Base-by-base conservation (phyloP, 37 sponge, comb jelly and placozoan species). In the Ianthella basta region DNA sequence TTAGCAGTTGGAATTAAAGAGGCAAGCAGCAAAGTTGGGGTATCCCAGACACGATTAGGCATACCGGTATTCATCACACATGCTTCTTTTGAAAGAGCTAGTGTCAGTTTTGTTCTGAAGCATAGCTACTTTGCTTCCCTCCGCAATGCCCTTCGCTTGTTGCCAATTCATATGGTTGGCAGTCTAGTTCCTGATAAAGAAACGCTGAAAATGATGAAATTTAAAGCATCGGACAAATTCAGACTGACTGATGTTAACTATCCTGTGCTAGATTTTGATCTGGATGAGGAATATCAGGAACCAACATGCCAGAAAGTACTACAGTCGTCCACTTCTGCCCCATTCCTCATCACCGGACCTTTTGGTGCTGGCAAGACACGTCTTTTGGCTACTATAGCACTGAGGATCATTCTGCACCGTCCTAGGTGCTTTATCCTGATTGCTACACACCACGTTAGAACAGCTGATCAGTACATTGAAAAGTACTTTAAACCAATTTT, bases 341-440 rank as follows among this genome's bases (percentile, higher is more conserved):
- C 70, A 14, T 24, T 83, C 10, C 32, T 83, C 19, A 32, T 83
- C 50, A 66, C 70, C 38, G 84, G 84, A 10, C 65, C 84, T 18
- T 83, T 83, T 83, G 84, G 84, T 68, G 69, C 84, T 68, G 84
- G 84, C 0, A 83, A 83, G 53, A 83, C 84, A 27, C 68, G 39
- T 19, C 21, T 83, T 4, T 69, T 83, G n/a, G 84, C 70, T 6
- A 32, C 27, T 63, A 69, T 69, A 29, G 84, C 70, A 21, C 40
- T 44, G 41, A 24, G 69, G 16, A 44, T 83, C n/a, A 3, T 83
- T 12, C 33, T 29, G 38, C 16, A 83, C 24, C 2, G 39, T 5
- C 25, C 10, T 4, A 24, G n/a, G 29, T 24, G 32, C 20, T 29
- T 68, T 18, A 53, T 83, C 6, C 70, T 83, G 25, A 27, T 83